A percentile compares a stretch with the other conserved stretches of the same genome.
phyloP scores from a whole-genome alignment of 2,113 vertebrate genomes.

The Triplophysa tibetana region DNA sequence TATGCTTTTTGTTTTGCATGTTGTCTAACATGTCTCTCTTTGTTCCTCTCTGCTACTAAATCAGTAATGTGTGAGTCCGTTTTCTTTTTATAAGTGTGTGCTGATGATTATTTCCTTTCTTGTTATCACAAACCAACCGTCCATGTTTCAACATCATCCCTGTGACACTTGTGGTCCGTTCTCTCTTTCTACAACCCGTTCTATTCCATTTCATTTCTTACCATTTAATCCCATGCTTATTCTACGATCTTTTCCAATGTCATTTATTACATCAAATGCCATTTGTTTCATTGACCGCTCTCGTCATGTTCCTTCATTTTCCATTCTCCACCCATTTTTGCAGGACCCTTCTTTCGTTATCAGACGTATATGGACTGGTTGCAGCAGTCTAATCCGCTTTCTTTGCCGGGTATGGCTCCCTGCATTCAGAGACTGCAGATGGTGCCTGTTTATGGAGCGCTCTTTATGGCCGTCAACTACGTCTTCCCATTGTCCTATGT shows the following conservation, averaged over 20 bases:
- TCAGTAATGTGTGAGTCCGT: conserved; percentile 70
- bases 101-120: conserved; percentile 22
- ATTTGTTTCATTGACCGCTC: neutral
- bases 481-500: conserved; percentile 83
- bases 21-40: conserved; percentile 70
- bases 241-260: neutral
- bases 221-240: neutral
- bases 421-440: conserved; percentile 77
- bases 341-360: conserved; percentile 89
- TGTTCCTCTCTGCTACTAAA: conserved; percentile 67
- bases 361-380: conserved; percentile 86
- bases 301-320: neutral
- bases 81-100: conserved; percentile 52
- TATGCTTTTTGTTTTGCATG: conserved; percentile 59
- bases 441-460: conserved; percentile 78
- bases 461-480: conserved; percentile 77
- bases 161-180: conserved; percentile 7
- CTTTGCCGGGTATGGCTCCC: conserved; percentile 76
- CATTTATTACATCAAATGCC: neutral
- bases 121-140: conserved; percentile 15
- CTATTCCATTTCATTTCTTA: neutral
- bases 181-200: neutral
- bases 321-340: neutral
- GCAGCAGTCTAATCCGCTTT: conserved; percentile 73
- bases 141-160: conserved; percentile 31